Percentiles rank a stretch among this genome's conserved stretches.
phyloP scores from a whole-genome alignment of 2,888 invertebrate genomes.

The Macrosiphum euphorbiae region DNA sequence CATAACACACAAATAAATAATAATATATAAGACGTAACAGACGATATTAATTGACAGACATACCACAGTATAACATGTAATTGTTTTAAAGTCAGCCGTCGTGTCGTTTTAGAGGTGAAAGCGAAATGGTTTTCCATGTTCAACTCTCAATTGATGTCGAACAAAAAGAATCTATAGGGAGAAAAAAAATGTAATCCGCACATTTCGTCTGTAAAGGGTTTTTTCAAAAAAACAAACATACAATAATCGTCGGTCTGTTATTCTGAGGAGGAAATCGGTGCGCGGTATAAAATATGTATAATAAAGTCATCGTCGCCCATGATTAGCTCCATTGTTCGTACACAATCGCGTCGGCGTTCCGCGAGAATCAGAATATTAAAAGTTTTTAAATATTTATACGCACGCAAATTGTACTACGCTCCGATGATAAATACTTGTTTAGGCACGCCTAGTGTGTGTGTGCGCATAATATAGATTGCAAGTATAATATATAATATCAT shows the following conservation, averaged over 20 bases:
- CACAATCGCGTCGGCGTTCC: neutral
- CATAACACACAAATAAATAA: no score
- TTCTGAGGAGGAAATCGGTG: neutral
- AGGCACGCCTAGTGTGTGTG: no score
- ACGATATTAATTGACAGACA: neutral
- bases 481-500: neutral
- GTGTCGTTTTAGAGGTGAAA: neutral
- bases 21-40: neutral
- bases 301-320: neutral
- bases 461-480: neutral
- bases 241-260: neutral
- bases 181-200: neutral
- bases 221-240: neutral
- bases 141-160: neutral
- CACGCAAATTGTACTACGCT: neutral
- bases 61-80: neutral
- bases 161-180: neutral
- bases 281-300: neutral
- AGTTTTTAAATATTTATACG: neutral
- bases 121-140: neutral
- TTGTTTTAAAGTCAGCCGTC: neutral
- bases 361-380: neutral
- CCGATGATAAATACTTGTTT: neutral
- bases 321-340: neutral
- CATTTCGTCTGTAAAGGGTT: neutral